Percentiles rank a stretch among this genome's conserved stretches.
Conservation (phyloP, 2,888 invertebrate genomes). For the Noctua fimbriata region DNA sequence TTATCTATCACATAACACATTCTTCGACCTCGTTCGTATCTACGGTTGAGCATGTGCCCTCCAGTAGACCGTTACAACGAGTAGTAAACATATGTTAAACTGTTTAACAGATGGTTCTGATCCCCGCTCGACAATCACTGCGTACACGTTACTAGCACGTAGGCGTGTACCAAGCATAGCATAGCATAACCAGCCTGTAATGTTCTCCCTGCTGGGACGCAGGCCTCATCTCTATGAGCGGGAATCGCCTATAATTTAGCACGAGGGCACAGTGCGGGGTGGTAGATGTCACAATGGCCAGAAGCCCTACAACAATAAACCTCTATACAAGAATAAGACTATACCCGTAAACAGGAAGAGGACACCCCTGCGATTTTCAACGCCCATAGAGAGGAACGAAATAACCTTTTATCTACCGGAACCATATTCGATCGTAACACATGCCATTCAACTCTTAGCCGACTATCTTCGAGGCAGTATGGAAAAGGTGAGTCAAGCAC, state of each 20-base stretch:
- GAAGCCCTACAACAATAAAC: background rate
- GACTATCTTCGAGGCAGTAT: slow-evolving; percentile 6
- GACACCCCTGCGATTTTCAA: background rate
- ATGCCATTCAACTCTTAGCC: slow-evolving; percentile 32
- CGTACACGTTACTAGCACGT: slow-evolving; percentile 2
- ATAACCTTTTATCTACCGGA: slow-evolving; percentile 8
- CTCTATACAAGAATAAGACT: background rate
- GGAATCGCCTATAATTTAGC: background rate
- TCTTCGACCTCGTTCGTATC: slow-evolving; percentile 13
- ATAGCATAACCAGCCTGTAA: background rate
- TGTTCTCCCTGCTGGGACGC: background rate
- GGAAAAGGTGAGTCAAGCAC: slow-evolving; percentile 30
- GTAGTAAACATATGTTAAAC: slow-evolving; percentile 26
- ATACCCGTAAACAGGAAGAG: background rate
- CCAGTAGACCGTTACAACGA: slow-evolving; percentile 16
- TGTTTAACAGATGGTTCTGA: slow-evolving; percentile 28
- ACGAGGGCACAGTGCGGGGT: background rate
- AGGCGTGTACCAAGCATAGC: background rate
- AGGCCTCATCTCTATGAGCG: background rate
- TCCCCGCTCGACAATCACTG: slow-evolving; percentile 13
- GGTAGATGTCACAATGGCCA: background rate
- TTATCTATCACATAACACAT: slow-evolving; percentile 36
- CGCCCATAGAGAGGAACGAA: slow-evolving; percentile 2
- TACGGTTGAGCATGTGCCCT: background rate
- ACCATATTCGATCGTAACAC: slow-evolving; percentile 4